These are phyloP conservation scores for Hirtodrosophila alboralis DNA, from an alignment of 2,888 invertebrate genomes.

Conservation along the genomic window DNA sequence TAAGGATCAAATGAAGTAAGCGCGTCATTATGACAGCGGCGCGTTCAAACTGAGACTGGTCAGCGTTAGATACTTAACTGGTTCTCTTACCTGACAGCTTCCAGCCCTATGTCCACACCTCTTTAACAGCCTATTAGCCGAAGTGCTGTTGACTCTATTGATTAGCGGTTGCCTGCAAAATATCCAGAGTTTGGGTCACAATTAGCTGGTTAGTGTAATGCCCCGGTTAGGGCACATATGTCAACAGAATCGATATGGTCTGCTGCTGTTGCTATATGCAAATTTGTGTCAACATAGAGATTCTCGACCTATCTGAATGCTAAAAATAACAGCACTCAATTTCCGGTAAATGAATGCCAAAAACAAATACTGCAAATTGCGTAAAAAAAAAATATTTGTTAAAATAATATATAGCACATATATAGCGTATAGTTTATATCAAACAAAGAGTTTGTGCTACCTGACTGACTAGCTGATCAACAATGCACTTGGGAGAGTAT, in stretches of 20 bases:
- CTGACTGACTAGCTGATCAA: too few species aligned
- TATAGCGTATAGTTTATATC: too few species aligned
- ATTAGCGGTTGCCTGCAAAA: slow-evolving; percentile 60
- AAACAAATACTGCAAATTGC: slow-evolving; percentile 50
- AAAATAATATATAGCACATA: slow-evolving; percentile 1
- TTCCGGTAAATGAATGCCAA: slow-evolving; percentile 15
- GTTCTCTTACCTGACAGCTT: background rate
- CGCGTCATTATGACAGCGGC: slow-evolving; percentile 47
- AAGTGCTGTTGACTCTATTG: slow-evolving; percentile 57
- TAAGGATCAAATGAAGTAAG: slow-evolving; percentile 8
- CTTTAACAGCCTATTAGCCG: slow-evolving; percentile 38
- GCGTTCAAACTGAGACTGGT: slow-evolving; percentile 46
- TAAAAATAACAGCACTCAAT: slow-evolving; percentile 1
- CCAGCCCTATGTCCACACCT: slow-evolving; percentile 1
- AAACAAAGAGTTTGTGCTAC: too few species aligned
- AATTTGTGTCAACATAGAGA: slow-evolving; percentile 44
- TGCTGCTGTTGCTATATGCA: slow-evolving; percentile 41
- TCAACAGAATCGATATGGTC: slow-evolving; percentile 35
- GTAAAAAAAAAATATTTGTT: slow-evolving; percentile 21
- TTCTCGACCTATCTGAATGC: background rate
- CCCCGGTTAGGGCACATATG: slow-evolving; percentile 9
- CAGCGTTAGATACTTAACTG: background rate
- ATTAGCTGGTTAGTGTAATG: slow-evolving; percentile 15
- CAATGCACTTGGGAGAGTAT: too few species aligned
- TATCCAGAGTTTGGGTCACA: slow-evolving; percentile 9